Base-by-base conservation (phyloP, 2,113 vertebrate species). In the Polypterus senegalus region DNA sequence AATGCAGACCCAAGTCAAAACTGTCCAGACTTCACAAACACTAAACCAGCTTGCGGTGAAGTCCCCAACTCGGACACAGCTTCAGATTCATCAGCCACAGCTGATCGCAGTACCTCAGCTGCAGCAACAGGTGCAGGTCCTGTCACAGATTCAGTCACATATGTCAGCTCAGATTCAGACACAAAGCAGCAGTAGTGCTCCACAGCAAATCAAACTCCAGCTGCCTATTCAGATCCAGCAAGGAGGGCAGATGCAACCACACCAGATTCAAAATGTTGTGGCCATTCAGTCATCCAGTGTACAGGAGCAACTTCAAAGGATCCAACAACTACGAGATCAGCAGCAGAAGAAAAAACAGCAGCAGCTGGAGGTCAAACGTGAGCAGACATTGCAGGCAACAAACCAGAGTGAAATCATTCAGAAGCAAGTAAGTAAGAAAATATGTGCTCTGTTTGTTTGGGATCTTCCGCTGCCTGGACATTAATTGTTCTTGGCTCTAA, bases 281-380 rank as follows among this genome's bases (percentile, higher is more conserved):
- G 84, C 92, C 62, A 92, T 97, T 73, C 93, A 94, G 80, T 86
- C 92, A 46, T 80, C 90, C 67, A 92, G 86, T 52, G 91, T 95
- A 62, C 92, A 94, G 76, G 93, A 94, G 79, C 93, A 97, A 74
- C 85, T 96, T 68, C 91, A 93, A 65, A 82, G 90, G 77, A 93
- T 91, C 79, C 91, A 95, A 81, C 94, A 96, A 83, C 86, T 97
- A 74, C 82, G 91, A 78, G 92, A 93, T 53, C 93, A 95, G 78
- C 92, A 92, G 64, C 91, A 92, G 74, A 88, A 92, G 87, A 92
- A 91, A 83, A 92, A 95, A 68, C 88, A 85, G 78, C 89, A 89
- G 66, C 88, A 91, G 53, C 89, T 90, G 74, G 91, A 92, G 66
- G 89, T 89, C 70, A 94, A 92, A 78, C 81, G 81, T 69, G 95